Evolutionary conservation across 2,888 invertebrate genomes (phyloP), one percentile per base, ranked within the genome.

Genomic region (Drosophila mimica): DNA sequence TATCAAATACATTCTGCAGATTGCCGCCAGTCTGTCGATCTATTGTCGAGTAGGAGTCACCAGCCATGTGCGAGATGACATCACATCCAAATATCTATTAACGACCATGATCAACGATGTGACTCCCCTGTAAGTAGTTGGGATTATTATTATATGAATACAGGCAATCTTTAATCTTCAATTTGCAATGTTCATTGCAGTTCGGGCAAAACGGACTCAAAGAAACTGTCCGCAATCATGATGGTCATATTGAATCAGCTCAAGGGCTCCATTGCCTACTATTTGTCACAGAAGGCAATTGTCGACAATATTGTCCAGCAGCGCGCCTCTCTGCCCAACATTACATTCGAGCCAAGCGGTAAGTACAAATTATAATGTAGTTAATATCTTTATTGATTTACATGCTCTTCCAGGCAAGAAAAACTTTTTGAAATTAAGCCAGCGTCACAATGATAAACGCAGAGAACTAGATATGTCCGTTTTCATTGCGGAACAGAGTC

Each of bases 31-130:
- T 93, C 93, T 97, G 31, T 92, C 96, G 43, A 93, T 95, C 30
- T 97, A 96, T 92, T 95, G 95, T 0, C 94, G 96, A 67, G 96
- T 96, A 91, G 94, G 95, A 25, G 94, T 95, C 54, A 94, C 94
- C 0, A 94, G 94, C 84, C 93, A 95, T 83, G 94, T 94, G 4
- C 93, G 94, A 8, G 94, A 94, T 73, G 78, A 78, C 72, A 73
- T 66, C 15, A 77, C 82, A 13, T 89, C 89, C 31, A 81, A 84
- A 51, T 83, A 73, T 43, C 33, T 89, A 17, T 58, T 88, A 9
- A 83, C 83, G 30, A 78, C 81, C n/a, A 78, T 87, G 68, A 63
- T 87, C 17, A 79, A 57, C 28, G 84, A 87, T 61, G 64, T 84
- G 2, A 71, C 75, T 6, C 85, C 81, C 4, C 77, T 89, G 86